These are phyloP conservation scores for Myrmecophaga tridactyla DNA, from an alignment of 2,113 vertebrate species.

Conservation along the genomic window DNA sequence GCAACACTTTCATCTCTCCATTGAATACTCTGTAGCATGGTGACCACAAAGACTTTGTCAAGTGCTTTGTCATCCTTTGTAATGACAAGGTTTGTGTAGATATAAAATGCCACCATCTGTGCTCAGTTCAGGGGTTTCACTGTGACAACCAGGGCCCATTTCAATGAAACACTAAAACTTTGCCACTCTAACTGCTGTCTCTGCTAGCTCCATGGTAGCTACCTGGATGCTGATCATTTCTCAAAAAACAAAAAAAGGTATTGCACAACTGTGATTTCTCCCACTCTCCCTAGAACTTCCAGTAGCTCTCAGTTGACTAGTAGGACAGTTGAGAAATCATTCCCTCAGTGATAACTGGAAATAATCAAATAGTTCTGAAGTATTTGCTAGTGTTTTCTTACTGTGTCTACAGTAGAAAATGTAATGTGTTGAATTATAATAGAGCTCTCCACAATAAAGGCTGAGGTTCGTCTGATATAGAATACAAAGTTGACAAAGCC, in stretches of 20 bases:
- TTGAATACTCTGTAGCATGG: not conserved
- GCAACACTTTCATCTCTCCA: constrained; percentile 35
- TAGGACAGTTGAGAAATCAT: not conserved
- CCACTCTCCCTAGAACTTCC: not conserved
- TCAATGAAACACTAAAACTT: constrained; percentile 24
- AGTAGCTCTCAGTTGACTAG: constrained; percentile 17
- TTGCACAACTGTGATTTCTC: not conserved
- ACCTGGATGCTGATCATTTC: not conserved
- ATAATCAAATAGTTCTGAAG: constrained; percentile 7
- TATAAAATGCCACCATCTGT: constrained; percentile 50
- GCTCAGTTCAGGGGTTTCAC: constrained; percentile 1
- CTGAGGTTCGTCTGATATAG: not conserved
- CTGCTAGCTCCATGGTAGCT: not conserved
- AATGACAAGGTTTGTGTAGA: not conserved
- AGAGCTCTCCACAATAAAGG: not conserved
- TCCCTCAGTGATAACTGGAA: not conserved
- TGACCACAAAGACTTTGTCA: constrained; percentile 51
- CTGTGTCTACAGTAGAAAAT: not conserved
- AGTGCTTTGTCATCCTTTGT: constrained; percentile 49
- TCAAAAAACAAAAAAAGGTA: not conserved
- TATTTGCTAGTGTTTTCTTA: not conserved
- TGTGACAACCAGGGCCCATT: not conserved
- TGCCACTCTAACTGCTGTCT: constrained; percentile 1
- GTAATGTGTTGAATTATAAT: not conserved
- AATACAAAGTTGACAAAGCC: not conserved